Percentiles rank a stretch among this genome's conserved stretches.
phyloP scores from a whole-genome alignment of 2,797 vertebrate species.

The Hylomyscus alleni region DNA sequence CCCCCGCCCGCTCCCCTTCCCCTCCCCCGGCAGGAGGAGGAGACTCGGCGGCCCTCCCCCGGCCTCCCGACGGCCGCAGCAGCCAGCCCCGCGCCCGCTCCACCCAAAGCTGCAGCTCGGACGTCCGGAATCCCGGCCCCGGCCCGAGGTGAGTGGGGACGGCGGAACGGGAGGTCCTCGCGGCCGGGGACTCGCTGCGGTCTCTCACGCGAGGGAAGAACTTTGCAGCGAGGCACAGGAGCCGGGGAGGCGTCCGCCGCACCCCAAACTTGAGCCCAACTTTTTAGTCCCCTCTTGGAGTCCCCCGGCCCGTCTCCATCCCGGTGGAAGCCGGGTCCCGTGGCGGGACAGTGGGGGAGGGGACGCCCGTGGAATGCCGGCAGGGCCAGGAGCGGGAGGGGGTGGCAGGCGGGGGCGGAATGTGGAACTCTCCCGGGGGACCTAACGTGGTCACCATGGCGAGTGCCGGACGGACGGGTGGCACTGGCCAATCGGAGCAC shows the following conservation, averaged over 20 bases:
- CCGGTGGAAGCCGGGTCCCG: background rate
- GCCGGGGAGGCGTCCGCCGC: background rate
- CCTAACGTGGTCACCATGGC: slow-evolving; percentile 82
- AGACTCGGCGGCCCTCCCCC: slow-evolving; percentile 81
- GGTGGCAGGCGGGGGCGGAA: slow-evolving; percentile 69
- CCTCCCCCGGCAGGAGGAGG: slow-evolving; percentile 81
- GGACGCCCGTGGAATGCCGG: slow-evolving; percentile 16
- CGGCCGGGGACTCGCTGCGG: background rate
- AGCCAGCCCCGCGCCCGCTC: slow-evolving; percentile 67
- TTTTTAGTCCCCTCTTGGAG: slow-evolving; percentile 11
- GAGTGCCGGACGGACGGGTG: slow-evolving; percentile 73
- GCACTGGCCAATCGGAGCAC: slow-evolving; percentile 71
- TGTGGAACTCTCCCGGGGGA: slow-evolving; percentile 78
- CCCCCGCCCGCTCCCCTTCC: background rate
- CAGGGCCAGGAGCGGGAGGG: background rate
- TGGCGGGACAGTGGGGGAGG: background rate
- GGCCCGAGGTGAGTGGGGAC: slow-evolving; percentile 65
- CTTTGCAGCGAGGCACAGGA: slow-evolving; percentile 6
- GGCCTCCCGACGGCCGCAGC: slow-evolving; percentile 69
- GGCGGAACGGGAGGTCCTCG: background rate
- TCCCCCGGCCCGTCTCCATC: background rate
- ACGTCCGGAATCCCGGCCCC: slow-evolving; percentile 62
- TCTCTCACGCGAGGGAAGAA: background rate
- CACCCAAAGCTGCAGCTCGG: slow-evolving; percentile 66
- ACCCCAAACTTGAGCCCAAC: slow-evolving; percentile 61